A percentile compares a stretch with the other conserved stretches of the same genome.
phyloP scores from a whole-genome alignment of 2,888 invertebrate genomes.

The Idaea straminata region DNA sequence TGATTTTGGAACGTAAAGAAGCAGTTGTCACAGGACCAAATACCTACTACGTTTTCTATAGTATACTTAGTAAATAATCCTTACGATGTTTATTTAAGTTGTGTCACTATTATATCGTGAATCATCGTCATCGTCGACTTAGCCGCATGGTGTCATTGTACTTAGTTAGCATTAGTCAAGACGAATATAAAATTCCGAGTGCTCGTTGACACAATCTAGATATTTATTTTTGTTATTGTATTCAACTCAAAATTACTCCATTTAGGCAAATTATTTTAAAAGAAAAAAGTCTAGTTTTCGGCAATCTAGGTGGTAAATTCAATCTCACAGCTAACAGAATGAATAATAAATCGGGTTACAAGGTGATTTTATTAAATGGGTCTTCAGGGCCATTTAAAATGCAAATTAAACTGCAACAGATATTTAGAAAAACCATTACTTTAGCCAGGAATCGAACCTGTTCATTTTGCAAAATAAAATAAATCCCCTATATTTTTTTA shows the following conservation, averaged over 20 bases:
- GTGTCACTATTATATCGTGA: slow-evolving; percentile 14
- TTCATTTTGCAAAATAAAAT: too few species aligned
- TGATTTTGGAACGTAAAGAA: too few species aligned
- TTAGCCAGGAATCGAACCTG: too few species aligned
- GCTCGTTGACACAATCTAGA: slow-evolving; percentile 78
- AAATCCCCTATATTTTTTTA: too few species aligned
- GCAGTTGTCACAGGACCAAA: too few species aligned
- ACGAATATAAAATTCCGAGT: slow-evolving; percentile 65
- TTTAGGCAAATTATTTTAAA: slow-evolving; percentile 36
- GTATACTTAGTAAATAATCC: too few species aligned
- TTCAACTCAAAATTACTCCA: slow-evolving; percentile 74
- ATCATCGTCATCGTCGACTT: slow-evolving; percentile 13
- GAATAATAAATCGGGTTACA: background rate
- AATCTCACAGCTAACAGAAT: background rate
- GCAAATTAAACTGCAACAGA: too few species aligned
- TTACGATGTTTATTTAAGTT: slow-evolving; percentile 15
- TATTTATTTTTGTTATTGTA: slow-evolving; percentile 80
- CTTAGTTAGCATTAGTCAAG: slow-evolving; percentile 76
- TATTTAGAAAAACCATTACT: too few species aligned
- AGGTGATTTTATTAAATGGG: background rate
- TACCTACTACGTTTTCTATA: too few species aligned
- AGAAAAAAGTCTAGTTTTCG: background rate
- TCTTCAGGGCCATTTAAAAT: too few species aligned
- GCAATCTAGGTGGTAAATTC: background rate
- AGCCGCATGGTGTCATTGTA: slow-evolving; percentile 56